phyloP scores from a whole-genome alignment of 2,888 invertebrate genomes.

The Ptychoptera contaminata region DNA sequence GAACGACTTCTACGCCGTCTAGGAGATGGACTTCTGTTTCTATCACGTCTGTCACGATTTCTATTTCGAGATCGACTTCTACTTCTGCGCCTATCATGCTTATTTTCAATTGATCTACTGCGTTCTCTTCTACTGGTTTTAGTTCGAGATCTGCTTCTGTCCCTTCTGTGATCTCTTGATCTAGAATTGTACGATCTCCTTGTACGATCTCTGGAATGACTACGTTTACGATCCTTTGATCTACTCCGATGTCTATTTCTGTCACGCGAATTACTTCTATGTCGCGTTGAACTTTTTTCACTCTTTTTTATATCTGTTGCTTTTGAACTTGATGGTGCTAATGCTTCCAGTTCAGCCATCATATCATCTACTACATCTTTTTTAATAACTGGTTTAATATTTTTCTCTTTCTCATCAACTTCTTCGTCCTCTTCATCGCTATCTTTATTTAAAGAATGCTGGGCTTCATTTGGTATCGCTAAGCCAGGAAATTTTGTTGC shows the following conservation, averaged over 20 bases:
- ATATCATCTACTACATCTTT: conserved; percentile 50
- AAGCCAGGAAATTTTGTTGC: conserved; percentile 63
- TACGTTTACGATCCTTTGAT: conserved; percentile 15
- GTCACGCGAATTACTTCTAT: conserved; percentile 18
- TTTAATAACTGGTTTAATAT: conserved; percentile 22
- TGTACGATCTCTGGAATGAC: conserved; percentile 15
- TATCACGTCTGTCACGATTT: background rate
- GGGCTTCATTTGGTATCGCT: conserved; percentile 61
- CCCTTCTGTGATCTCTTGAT: conserved; percentile 8
- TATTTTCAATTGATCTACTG: conserved; percentile 8
- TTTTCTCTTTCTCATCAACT: conserved; percentile 23
- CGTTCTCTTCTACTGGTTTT: conserved; percentile 11
- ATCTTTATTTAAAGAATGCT: conserved; percentile 25
- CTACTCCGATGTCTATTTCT: conserved; percentile 20
- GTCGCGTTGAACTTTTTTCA: conserved; percentile 18
- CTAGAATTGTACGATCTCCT: conserved; percentile 12
- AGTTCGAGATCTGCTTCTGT: conserved; percentile 8
- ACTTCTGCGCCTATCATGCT: background rate
- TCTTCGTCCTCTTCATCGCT: conserved; percentile 28
- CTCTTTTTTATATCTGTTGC: conserved; percentile 12
- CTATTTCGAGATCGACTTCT: conserved; percentile 13
- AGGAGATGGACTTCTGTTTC: background rate
- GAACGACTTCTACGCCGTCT: conserved; percentile 15
- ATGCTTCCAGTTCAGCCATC: conserved; percentile 72
- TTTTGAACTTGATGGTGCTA: conserved; percentile 49